Evolutionary conservation across 2,797 vertebrate genomes (phyloP).

Genomic region (Poeciliopsis infans): DNA sequence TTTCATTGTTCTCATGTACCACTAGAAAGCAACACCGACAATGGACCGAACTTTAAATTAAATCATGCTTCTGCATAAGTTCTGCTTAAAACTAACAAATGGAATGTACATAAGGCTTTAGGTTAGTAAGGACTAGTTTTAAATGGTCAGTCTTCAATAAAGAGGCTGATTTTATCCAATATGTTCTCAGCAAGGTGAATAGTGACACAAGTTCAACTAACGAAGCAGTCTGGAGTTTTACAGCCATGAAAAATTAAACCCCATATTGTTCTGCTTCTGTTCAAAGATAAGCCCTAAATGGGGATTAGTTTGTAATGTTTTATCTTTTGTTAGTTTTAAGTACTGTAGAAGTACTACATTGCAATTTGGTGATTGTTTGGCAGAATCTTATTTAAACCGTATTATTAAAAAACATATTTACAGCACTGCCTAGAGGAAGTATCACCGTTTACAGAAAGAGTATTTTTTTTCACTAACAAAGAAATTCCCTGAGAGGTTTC

Average conservation of each 20-base stretch:
- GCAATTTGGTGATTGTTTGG: slow-evolving; percentile 7
- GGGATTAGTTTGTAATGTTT: slow-evolving; percentile 29
- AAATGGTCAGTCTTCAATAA: slow-evolving; percentile 30
- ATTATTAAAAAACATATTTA: not conserved
- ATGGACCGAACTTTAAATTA: slow-evolving; percentile 42
- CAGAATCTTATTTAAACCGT: slow-evolving; percentile 1
- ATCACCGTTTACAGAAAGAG: not conserved
- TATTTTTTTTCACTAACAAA: not conserved
- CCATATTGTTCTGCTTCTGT: slow-evolving; percentile 29
- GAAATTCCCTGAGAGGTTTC: not conserved
- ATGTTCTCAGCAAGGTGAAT: slow-evolving; percentile 36
- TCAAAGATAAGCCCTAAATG: slow-evolving; percentile 22
- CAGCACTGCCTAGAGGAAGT: not conserved
- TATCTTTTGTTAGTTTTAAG: slow-evolving; percentile 25
- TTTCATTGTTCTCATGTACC: slow-evolving; percentile 45
- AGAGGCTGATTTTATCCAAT: slow-evolving; percentile 41
- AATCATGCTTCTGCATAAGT: slow-evolving; percentile 31
- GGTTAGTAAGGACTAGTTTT: slow-evolving; percentile 42
- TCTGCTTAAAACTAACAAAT: slow-evolving; percentile 25
- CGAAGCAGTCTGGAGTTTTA: slow-evolving; percentile 15
- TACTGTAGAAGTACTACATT: slow-evolving; percentile 3
- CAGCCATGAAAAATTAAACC: slow-evolving; percentile 34
- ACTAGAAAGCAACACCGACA: slow-evolving; percentile 51
- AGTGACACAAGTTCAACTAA: slow-evolving; percentile 28
- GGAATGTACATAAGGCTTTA: slow-evolving; percentile 22